These are phyloP conservation scores for Brachystomella parvula DNA, from an alignment of 1,140 invertebrate species.

Conservation along the genomic window DNA sequence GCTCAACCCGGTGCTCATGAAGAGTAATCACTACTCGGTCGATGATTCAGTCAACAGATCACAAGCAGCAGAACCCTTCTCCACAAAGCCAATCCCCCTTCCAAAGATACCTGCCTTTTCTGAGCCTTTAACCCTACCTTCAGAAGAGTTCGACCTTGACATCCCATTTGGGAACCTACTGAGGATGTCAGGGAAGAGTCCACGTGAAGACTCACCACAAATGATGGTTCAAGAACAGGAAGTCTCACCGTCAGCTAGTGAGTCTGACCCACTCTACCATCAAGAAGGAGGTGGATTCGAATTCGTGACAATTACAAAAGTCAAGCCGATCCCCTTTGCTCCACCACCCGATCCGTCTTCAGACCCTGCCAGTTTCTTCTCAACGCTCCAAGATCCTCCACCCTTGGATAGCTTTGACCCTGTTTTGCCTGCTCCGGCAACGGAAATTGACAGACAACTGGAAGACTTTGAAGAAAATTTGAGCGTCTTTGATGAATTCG, in stretches of 20 bases:
- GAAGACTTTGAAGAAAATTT: constrained; percentile 20
- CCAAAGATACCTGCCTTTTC: constrained; percentile 14
- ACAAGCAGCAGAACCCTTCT: background rate
- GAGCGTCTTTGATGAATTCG: constrained; percentile 25
- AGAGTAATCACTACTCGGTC: constrained; percentile 7
- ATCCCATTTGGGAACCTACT: constrained; percentile 14
- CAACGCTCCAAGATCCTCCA: constrained; percentile 19
- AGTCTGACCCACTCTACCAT: background rate
- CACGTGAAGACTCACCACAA: background rate
- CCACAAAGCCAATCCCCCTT: constrained; percentile 1
- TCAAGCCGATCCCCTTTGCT: constrained; percentile 13
- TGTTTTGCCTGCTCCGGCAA: background rate
- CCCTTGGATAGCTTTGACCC: constrained; percentile 10
- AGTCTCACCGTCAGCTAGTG: background rate
- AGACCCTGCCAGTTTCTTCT: constrained; percentile 22
- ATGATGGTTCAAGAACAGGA: background rate
- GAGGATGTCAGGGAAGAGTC: background rate
- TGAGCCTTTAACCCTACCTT: background rate
- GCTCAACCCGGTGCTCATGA: background rate
- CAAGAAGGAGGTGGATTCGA: background rate
- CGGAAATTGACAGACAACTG: constrained; percentile 17
- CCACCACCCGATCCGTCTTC: constrained; percentile 11
- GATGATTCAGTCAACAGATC: background rate
- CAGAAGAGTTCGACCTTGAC: constrained; percentile 4
- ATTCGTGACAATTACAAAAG: background rate